phyloP scores from a whole-genome alignment of 2,888 invertebrate genomes.

The Idaea aversata region DNA sequence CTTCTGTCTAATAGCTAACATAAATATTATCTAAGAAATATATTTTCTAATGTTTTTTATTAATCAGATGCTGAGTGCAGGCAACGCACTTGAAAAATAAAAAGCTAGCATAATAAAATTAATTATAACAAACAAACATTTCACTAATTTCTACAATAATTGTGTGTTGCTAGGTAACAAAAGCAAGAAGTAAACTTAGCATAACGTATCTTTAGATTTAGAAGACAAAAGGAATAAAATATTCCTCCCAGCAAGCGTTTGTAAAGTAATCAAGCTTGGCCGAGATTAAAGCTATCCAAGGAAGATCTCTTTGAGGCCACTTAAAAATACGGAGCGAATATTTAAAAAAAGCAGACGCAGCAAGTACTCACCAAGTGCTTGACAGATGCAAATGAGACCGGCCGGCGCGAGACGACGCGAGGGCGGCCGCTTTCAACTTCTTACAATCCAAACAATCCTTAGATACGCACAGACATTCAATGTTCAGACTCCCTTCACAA shows the following conservation, averaged over 20 bases:
- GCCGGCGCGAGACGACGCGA: slow-evolving; percentile 34
- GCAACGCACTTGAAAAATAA: too few relatives aligned
- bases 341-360: slow-evolving; percentile 56
- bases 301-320: slow-evolving; percentile 39
- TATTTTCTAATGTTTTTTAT: too few relatives aligned
- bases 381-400: slow-evolving; percentile 68
- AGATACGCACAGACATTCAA: slow-evolving; percentile 50
- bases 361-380: slow-evolving; percentile 65
- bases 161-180: background rate
- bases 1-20: too few relatives aligned
- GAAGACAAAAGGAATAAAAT: slow-evolving; percentile 28
- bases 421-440: slow-evolving; percentile 50
- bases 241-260: slow-evolving; percentile 33
- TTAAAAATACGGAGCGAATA: slow-evolving; percentile 46
- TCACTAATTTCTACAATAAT: background rate
- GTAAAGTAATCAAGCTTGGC: slow-evolving; percentile 36
- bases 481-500: slow-evolving; percentile 46
- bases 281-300: slow-evolving; percentile 45
- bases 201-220: background rate
- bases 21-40: too few relatives aligned
- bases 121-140: too few relatives aligned
- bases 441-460: slow-evolving; percentile 68
- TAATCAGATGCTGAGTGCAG: too few relatives aligned
- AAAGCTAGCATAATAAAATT: too few relatives aligned
- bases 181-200: background rate